Percentiles rank a stretch among this genome's conserved stretches.
Evolutionary conservation across 1,140 invertebrate species (phyloP).

Genomic region (Temnothorax curvispinosus): DNA sequence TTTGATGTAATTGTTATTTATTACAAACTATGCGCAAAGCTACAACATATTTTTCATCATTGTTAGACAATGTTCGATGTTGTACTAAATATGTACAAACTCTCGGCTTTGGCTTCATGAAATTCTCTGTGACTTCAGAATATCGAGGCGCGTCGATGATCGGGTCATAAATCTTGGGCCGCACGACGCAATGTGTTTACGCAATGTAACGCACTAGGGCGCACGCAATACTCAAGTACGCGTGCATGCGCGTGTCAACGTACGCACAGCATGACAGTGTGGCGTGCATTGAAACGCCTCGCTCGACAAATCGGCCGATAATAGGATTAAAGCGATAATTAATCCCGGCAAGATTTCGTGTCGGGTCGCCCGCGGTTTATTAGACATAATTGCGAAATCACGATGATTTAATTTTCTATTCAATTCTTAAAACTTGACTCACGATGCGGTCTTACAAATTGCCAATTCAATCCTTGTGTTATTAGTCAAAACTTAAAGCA

Average conservation of each 20-base stretch:
- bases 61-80: neutral
- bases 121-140: constrained; percentile 65
- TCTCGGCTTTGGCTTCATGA: neutral
- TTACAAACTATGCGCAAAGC: neutral
- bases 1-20: neutral
- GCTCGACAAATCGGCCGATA: constrained; percentile 81
- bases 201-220: constrained; percentile 56
- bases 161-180: constrained; percentile 58
- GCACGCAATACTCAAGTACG: constrained; percentile 19
- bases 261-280: constrained; percentile 61
- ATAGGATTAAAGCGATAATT: constrained; percentile 83
- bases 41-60: neutral
- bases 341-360: constrained; percentile 70
- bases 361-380: constrained; percentile 50
- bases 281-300: constrained; percentile 67
- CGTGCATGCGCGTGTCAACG: constrained; percentile 51
- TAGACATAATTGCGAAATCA: constrained; percentile 50
- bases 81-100: neutral
- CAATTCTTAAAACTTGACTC: constrained; percentile 49
- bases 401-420: constrained; percentile 56
- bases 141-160: constrained; percentile 63
- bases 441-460: no score
- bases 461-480: neutral
- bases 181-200: constrained; percentile 67
- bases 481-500: neutral